Evolutionary conservation across 1,140 invertebrate genomes (phyloP).

Genomic region (Drosophila hydei): DNA sequence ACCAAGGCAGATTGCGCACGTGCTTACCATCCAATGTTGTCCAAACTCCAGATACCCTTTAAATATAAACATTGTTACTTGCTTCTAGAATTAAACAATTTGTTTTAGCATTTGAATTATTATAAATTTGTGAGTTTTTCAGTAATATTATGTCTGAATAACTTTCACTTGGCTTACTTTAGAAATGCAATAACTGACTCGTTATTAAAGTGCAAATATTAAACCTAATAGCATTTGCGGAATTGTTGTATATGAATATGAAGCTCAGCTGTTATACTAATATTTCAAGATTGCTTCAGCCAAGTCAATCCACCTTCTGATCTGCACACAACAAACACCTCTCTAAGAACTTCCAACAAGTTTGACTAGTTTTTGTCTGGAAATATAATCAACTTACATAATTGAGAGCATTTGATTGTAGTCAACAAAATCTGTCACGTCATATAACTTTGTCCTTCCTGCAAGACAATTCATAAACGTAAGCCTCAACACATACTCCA

Average conservation of each 20-base stretch:
- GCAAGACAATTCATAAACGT: conserved; percentile 15
- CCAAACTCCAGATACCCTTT: conserved; percentile 19
- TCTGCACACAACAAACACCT: neutral
- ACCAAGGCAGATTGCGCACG: conserved; percentile 18
- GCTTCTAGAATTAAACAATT: neutral
- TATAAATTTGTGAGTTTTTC: no score
- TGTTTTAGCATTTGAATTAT: no score
- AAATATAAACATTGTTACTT: neutral
- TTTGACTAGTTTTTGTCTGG: conserved; percentile 46
- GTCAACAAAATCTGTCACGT: conserved; percentile 57
- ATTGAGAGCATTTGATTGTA: conserved; percentile 60
- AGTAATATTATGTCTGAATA: no score
- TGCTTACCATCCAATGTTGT: conserved; percentile 39
- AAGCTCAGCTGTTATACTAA: no score
- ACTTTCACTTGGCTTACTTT: no score
- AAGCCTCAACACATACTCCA: conserved; percentile 4
- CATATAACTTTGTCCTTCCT: conserved; percentile 52
- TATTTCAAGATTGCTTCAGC: neutral
- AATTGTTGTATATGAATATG: no score
- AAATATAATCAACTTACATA: conserved; percentile 61
- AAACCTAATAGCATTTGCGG: no score
- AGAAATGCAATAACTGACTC: no score
- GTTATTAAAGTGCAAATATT: no score
- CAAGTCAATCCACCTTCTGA: neutral
- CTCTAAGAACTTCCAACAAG: conserved; percentile 44